These are phyloP conservation scores for Gadopsis bispinosus DNA, from an alignment of 2,797 vertebrate genomes.

Conservation along the genomic window DNA sequence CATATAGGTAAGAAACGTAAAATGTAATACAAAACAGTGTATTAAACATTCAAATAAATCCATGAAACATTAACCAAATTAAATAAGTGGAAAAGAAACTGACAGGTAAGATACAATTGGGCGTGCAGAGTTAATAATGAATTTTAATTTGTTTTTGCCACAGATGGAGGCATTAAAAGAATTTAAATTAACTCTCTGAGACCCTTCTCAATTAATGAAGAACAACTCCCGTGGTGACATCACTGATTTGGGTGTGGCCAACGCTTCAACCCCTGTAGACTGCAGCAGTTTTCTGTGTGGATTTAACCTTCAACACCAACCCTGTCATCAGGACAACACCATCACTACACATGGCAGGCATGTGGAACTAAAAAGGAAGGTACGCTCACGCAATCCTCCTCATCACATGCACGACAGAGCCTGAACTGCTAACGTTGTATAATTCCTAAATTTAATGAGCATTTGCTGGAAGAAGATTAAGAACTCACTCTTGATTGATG, in stretches of 20 bases:
- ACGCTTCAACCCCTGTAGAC: background rate
- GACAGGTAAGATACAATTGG: no score
- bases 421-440: background rate
- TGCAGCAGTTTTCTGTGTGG: background rate
- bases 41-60: no score
- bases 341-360: slow-evolving; percentile 5
- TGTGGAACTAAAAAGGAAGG: slow-evolving; percentile 37
- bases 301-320: slow-evolving; percentile 14
- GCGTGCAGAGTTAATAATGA: no score
- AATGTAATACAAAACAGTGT: no score
- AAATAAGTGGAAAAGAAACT: no score
- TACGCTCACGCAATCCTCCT: slow-evolving; percentile 25
- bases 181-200: background rate
- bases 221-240: background rate
- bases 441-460: slow-evolving; percentile 10
- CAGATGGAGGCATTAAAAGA: background rate
- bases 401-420: slow-evolving; percentile 1
- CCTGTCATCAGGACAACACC: slow-evolving; percentile 1
- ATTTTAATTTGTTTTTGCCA: no score
- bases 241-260: background rate
- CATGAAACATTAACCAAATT: no score
- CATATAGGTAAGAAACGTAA: no score
- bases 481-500: slow-evolving; percentile 9
- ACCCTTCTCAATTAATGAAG: background rate
- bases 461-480: background rate